These are phyloP conservation scores for Phoxinus phoxinus DNA, from an alignment of 2,113 vertebrate genomes.

Conservation along the genomic window DNA sequence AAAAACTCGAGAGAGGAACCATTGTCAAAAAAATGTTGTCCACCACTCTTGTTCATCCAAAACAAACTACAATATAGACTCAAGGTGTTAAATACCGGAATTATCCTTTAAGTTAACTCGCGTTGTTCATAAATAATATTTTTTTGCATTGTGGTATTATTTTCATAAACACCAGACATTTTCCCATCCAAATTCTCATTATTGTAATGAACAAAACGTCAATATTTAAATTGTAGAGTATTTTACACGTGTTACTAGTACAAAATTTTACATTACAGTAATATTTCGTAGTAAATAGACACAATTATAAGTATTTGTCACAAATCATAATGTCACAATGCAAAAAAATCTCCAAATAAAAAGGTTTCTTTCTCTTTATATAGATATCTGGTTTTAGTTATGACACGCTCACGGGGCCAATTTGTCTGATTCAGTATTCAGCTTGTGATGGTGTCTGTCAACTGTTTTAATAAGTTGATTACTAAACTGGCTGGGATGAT, in stretches of 20 bases:
- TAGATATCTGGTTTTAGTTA: no score
- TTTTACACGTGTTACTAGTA: background rate
- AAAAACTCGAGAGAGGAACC: no score
- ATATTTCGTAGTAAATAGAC: background rate
- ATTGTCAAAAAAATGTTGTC: no score
- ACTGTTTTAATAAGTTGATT: background rate
- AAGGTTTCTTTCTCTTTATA: background rate
- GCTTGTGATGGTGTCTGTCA: background rate
- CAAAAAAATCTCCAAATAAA: background rate
- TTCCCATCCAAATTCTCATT: background rate
- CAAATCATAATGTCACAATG: background rate
- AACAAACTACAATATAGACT: no score
- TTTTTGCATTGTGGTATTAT: background rate
- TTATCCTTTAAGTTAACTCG: no score
- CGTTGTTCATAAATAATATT: no score
- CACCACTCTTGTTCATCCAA: no score
- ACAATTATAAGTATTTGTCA: background rate
- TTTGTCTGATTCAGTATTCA: background rate
- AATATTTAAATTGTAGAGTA: background rate
- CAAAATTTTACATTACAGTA: background rate
- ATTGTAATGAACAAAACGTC: background rate
- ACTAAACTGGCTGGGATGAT: background rate
- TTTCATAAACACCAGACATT: background rate
- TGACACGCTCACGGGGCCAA: background rate
- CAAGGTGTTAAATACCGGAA: no score